These are phyloP conservation scores for Neotoma lepida DNA, from an alignment of 2,113 vertebrate genomes.

Conservation along the genomic window DNA sequence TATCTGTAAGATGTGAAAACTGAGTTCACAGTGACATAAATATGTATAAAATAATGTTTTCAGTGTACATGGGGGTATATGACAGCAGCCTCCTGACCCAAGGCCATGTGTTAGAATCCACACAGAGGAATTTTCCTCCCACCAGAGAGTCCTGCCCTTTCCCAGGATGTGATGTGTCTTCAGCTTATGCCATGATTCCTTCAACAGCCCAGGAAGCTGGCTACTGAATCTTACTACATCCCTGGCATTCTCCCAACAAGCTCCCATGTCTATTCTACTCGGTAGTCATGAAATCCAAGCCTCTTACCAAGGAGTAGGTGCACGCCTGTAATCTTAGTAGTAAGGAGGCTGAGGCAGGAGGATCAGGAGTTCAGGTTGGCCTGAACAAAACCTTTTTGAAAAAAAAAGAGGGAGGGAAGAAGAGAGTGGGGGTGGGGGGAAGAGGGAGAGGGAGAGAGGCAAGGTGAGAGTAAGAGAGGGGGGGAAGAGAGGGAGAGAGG, in stretches of 20 bases:
- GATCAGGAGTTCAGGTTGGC: not conserved
- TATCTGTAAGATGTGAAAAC: not conserved
- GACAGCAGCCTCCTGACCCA: not conserved
- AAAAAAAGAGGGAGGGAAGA: not conserved
- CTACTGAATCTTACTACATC: not conserved
- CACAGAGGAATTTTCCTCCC: not conserved
- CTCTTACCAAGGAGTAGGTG: not conserved
- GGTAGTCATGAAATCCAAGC: not conserved
- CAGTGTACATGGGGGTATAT: fast-evolving
- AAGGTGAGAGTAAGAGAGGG: fast-evolving
- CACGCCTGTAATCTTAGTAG: not conserved
- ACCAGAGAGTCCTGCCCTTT: not conserved
- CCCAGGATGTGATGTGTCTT: too few relatives aligned
- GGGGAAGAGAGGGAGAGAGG: not conserved
- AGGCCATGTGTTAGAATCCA: not conserved
- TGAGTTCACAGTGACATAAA: not conserved
- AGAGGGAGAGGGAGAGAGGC: not conserved
- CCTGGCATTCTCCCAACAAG: not conserved
- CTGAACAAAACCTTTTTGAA: not conserved
- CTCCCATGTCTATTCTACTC: fast-evolving
- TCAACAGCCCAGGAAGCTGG: not conserved
- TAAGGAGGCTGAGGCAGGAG: not conserved
- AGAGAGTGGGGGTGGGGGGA: too few relatives aligned
- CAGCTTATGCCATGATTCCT: too few relatives aligned
- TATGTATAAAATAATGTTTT: not conserved